A percentile compares a stretch with the other conserved stretches of the same genome.
These are phyloP conservation scores for Cynoglossus semilaevis DNA, from an alignment of 2,113 vertebrate species.

Conservation along the genomic window DNA sequence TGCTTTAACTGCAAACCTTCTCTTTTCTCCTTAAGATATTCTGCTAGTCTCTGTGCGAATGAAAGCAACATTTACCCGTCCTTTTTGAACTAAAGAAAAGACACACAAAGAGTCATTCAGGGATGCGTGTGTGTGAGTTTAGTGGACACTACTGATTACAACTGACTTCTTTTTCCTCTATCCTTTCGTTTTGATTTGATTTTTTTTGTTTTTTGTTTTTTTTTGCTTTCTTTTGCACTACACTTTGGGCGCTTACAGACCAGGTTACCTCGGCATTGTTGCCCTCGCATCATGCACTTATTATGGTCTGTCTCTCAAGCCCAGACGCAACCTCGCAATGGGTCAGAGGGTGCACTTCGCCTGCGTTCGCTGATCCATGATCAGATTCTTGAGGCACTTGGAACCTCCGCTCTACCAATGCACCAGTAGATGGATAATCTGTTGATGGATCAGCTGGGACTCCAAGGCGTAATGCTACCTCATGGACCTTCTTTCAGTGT, in stretches of 20 bases:
- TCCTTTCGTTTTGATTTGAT: constrained; percentile 62
- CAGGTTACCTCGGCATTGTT: constrained; percentile 81
- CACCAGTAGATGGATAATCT: constrained; percentile 46
- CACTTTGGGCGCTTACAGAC: constrained; percentile 75
- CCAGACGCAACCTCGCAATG: constrained; percentile 56
- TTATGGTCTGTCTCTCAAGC: constrained; percentile 72
- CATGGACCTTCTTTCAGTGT: constrained; percentile 63
- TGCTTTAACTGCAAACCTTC: constrained; percentile 72
- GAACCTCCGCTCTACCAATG: constrained; percentile 52
- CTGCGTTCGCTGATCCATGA: constrained; percentile 47
- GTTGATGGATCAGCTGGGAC: constrained; percentile 54
- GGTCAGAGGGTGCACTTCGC: constrained; percentile 56
- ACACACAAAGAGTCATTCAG: constrained; percentile 78
- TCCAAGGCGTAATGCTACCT: constrained; percentile 61
- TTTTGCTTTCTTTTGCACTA: constrained; percentile 82
- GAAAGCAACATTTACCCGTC: constrained; percentile 65
- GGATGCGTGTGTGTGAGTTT: constrained; percentile 79
- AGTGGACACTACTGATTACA: constrained; percentile 69
- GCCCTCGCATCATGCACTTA: constrained; percentile 79
- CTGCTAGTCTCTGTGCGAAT: constrained; percentile 64
- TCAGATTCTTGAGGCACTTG: constrained; percentile 42
- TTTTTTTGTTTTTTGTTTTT: no score
- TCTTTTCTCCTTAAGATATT: constrained; percentile 67
- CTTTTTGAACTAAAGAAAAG: constrained; percentile 65
- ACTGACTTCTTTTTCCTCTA: constrained; percentile 58